Base-by-base conservation (phyloP, 1,140 invertebrate species). In the Venustaconcha ellipsiformis region DNA sequence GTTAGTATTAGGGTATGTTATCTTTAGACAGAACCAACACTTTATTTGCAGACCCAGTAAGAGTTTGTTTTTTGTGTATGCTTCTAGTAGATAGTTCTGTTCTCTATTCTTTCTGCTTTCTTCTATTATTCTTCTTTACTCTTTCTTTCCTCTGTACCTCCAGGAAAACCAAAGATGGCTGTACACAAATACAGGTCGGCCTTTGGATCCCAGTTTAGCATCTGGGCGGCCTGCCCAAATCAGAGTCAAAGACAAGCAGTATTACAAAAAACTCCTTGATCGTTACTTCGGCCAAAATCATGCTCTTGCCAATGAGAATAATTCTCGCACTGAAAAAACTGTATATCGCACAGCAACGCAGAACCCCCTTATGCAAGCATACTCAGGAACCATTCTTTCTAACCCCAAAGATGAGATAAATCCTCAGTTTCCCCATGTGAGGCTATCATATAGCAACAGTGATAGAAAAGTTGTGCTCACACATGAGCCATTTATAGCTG, bases 191-290 rank as follows among this genome's bases (percentile, higher is more conserved):
- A 48, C 37, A 6, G 37, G 37, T 48, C 74, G 78, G 48, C 71
- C 72, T 65, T 75, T 79, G 68, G 83, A 85, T 56, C 79, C 80
- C 37, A 82, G 79, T 74, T 72, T 83, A 13, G 37, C 37, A 48
- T 78, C 78, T 30, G 82, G 83, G 57, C 76, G 78, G 23, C 79
- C 75, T 62, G 83, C 82, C 55, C 78, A 80, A 20, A 82, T 85
- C 62, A 78, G 84, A 70, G 80, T 84, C 18, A 88, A 88, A 78
- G 86, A 88, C 74, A 77, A 78, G 70, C 80, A 83, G 74, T 88
- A 88, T 80, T 88, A 88, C 76, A 85, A 86, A 84, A 84, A 82
- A 57, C 83, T 88, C 18, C 76, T 88, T 79, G 86, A 88, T 75
- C 80, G 85, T 30, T 88, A 88, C 70, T 88, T 86, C 78, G 86